A percentile compares a stretch with the other conserved stretches of the same genome.
Conservation (phyloP, 2,888 invertebrate genomes). For the Campoplex nolae region DNA sequence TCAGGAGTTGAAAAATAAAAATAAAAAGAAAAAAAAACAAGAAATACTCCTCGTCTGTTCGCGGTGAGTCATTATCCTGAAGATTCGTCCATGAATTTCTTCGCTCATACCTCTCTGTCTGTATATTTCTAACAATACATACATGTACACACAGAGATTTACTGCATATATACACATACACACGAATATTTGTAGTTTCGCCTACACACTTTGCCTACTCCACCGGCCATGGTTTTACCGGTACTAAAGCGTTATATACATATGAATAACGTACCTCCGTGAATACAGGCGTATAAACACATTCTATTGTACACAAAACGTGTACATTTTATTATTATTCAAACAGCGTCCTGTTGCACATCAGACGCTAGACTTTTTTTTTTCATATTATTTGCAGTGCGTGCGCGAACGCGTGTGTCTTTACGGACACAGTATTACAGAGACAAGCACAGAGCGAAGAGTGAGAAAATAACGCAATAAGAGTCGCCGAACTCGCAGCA, state of each 20-base stretch:
- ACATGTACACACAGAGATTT: not conserved
- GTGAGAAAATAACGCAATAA: slow-evolving; percentile 44
- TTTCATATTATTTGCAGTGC: slow-evolving; percentile 8
- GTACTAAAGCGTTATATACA: not conserved
- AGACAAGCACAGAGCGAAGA: not conserved
- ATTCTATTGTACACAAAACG: slow-evolving; percentile 20
- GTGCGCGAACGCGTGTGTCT: slow-evolving; percentile 1
- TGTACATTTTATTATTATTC: slow-evolving; percentile 48
- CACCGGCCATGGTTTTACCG: slow-evolving; percentile 22
- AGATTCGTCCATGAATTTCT: slow-evolving; percentile 67
- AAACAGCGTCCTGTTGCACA: slow-evolving; percentile 40
- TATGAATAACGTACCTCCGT: slow-evolving; percentile 7
- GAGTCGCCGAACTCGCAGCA: slow-evolving; percentile 46
- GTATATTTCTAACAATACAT: slow-evolving; percentile 4
- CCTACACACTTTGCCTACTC: slow-evolving; percentile 39
- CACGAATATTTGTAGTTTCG: slow-evolving; percentile 33
- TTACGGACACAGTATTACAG: not conserved
- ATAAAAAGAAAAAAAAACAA: slow-evolving; percentile 20
- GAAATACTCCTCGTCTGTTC: slow-evolving; percentile 69
- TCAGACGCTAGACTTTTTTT: slow-evolving; percentile 49
- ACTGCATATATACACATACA: slow-evolving; percentile 4
- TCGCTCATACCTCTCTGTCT: slow-evolving; percentile 27
- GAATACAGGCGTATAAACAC: slow-evolving; percentile 14
- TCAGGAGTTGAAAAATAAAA: slow-evolving; percentile 32
- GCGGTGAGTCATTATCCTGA: slow-evolving; percentile 78